Evolutionary conservation across 2,888 invertebrate genomes (phyloP).

Genomic region (Linhomoeus sp.): DNA sequence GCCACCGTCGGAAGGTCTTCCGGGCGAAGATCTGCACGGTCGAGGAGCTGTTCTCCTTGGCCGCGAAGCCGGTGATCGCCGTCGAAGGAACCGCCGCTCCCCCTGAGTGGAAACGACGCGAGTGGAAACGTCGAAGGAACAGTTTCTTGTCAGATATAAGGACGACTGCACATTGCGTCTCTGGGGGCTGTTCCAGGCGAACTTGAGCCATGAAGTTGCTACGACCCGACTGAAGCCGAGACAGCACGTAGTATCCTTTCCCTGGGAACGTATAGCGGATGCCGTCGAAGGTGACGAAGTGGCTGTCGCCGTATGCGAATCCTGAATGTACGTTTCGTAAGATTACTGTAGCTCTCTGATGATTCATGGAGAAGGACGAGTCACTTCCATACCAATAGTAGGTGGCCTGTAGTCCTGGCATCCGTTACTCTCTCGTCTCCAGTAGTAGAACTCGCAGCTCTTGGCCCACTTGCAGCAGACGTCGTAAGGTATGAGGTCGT

Average conservation of each 20-base stretch:
- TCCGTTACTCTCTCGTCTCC: conserved; percentile 68
- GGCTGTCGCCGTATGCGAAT: conserved; percentile 76
- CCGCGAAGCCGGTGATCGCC: conserved; percentile 31
- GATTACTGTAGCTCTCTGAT: too few relatives aligned
- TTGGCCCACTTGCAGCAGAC: conserved; percentile 76
- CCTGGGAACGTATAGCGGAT: conserved; percentile 78
- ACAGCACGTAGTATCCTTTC: conserved; percentile 66
- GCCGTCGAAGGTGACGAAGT: conserved; percentile 74
- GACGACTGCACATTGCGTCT: too few relatives aligned
- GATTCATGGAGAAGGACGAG: too few relatives aligned
- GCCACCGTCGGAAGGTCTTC: conserved; percentile 62
- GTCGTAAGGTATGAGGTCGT: conserved; percentile 57
- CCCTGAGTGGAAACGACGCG: background rate
- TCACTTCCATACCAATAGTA: too few relatives aligned
- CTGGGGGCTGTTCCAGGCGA: conserved; percentile 18
- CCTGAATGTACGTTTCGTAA: too few relatives aligned
- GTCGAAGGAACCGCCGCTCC: conserved; percentile 9
- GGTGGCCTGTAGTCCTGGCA: too few relatives aligned
- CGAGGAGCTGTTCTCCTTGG: conserved; percentile 60
- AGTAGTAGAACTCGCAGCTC: conserved; percentile 83
- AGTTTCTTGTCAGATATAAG: too few relatives aligned
- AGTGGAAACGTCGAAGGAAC: background rate
- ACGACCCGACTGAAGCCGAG: conserved; percentile 9
- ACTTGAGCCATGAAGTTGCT: conserved; percentile 16
- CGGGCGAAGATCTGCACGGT: conserved; percentile 63